Evolutionary conservation across 2,113 vertebrate genomes (phyloP), one percentile per base, ranked within the genome.

Genomic region (Cyprinodon tularosa): DNA sequence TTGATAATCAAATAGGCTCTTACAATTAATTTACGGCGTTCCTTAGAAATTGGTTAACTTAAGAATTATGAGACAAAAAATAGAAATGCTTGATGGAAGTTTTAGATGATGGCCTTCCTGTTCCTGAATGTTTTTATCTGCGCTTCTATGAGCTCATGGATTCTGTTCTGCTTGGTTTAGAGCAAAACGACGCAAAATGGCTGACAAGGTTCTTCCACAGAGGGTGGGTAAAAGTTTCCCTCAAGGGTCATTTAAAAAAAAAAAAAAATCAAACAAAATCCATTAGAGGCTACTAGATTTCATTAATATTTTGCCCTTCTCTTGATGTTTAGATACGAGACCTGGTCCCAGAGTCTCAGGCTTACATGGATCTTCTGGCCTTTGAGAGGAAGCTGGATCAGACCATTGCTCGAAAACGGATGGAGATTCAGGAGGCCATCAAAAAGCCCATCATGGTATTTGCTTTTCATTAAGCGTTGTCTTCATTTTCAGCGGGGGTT

Each of bases 361-460:
- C 98, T 42, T 99, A 99, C 92, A 99, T 99, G 98, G 98, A 99
- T 86, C 97, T 99, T 13, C 90, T 99, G 71, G 98, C 97, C 76
- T 99, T 99, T 68, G 98, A 99, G 89, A 96, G 98, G 89, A 99
- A 99, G 90, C 93, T 99, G 93, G 98, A 99, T 90, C 98, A 99
- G 84, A 99, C 98, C 68, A 99, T 99, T 0, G 97, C 97, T 67
- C 95, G 98, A 42, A 99, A 99, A 90, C 96, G 98, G 45, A 98
- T 99, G 97, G 98, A 99, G 90, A 99, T 99, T 77, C 98, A 99
- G 88, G 98, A 99, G 82, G 98, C 98, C 90, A 99, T 99, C 84
- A 99, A 99, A 93, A 99, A 99, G 80, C 98, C 98, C 1, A 96
- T 99, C 66, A 98, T 96, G 88, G 98, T 99, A 92, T 9, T 1